Evolutionary conservation across 2,113 vertebrate genomes (phyloP), one percentile per base, ranked within the genome.

Genomic region (Buteo buteo): DNA sequence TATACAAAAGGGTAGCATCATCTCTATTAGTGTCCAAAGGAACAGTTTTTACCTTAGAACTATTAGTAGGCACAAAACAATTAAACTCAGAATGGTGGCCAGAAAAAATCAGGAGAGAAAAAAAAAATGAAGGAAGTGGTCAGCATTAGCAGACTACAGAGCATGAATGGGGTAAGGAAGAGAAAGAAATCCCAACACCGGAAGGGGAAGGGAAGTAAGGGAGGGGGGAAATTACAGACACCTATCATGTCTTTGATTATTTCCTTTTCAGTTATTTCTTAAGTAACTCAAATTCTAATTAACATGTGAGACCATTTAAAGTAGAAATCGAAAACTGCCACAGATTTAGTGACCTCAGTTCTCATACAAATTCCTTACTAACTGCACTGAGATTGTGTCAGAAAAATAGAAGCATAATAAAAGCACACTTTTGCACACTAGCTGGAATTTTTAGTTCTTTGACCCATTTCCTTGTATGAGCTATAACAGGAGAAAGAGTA

Each of bases 81-180:
- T n/a, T 78, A 45, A 44, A 62, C 13, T 52, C 5, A 13, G 31
- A 69, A 78, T 20, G 16, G 14, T 62, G 38, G 9, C 10, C 10
- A 38, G 59, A 70, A 93, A 88, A 69, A 77, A 7, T 45, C n/a
- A 73, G 3, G 11, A 38, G 5, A 13, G 8, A 10, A 44, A 22
- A 71, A 71, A 50, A 52, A 45, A 24, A 24, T 16, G 0, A 69
- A 91, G 31, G 15, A 62, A 72, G 12, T 2, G 6, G 8, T 57
- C 49, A 50, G 3, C 12, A 78, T 61, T 65, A 66, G 3, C 17
- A 73, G 17, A 55, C 26, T 36, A 20, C 5, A 69, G 17, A 52
- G 10, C 8, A 74, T 22, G 45, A 74, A 62, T 4, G 4, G 0
- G 9, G 0, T 64, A 81, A 72, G 4, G 21, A 57, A 78, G 36